phyloP scores from a whole-genome alignment of 37 sponge, comb jelly and placozoan species.

The Amphimedon queenslandica region DNA sequence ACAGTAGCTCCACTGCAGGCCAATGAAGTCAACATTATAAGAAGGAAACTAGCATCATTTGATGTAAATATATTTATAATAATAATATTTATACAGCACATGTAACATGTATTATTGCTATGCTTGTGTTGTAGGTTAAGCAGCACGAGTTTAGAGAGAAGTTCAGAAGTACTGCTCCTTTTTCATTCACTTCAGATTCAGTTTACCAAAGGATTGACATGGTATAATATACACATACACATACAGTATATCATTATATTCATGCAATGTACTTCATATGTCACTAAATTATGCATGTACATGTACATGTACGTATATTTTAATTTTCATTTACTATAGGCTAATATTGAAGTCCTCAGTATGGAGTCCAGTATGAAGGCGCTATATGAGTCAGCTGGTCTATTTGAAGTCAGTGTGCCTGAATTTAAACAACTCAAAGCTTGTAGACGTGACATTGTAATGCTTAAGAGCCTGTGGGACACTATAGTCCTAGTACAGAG shows the following conservation, averaged over 20 bases:
- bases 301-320: not conserved
- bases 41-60: slow-evolving; percentile 85
- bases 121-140: too few relatives aligned
- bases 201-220: too few relatives aligned
- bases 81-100: too few relatives aligned
- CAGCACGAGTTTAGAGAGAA: slow-evolving; percentile 97
- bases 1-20: slow-evolving; percentile 95
- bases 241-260: too few relatives aligned
- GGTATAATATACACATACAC: too few relatives aligned
- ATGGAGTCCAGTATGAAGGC: slow-evolving; percentile 85
- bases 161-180: slow-evolving; percentile 92
- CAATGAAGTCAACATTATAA: slow-evolving; percentile 82
- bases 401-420: slow-evolving; percentile 96
- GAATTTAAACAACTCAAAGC: slow-evolving; percentile 97
- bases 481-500: slow-evolving; percentile 80
- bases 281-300: not conserved
- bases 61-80: too few relatives aligned
- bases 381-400: slow-evolving; percentile 71
- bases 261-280: too few relatives aligned
- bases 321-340: slow-evolving; percentile 12
- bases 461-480: slow-evolving; percentile 95
- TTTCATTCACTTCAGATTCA: too few relatives aligned
- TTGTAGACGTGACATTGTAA: slow-evolving; percentile 73
- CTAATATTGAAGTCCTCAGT: slow-evolving; percentile 31
- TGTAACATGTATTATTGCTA: too few relatives aligned